Percentiles rank a stretch among this genome's conserved stretches.
phyloP scores from a whole-genome alignment of 2,797 vertebrate genomes.

The Lindbergichthys nudifrons region DNA sequence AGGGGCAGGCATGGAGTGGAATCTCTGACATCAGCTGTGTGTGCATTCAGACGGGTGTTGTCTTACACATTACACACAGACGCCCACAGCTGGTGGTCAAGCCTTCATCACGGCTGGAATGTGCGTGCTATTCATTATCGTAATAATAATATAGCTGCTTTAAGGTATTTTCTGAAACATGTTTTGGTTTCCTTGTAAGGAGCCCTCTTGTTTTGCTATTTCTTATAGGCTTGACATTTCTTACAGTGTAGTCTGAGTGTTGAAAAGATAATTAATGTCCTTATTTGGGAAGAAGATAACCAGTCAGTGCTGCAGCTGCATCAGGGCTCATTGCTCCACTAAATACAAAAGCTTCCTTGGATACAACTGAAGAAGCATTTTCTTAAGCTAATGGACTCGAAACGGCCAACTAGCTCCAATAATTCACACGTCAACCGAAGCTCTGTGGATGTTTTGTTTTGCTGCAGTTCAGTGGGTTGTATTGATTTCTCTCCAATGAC shows the following conservation, averaged over 20 bases:
- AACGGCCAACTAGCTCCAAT: slow-evolving; percentile 15
- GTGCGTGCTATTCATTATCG: slow-evolving; percentile 1
- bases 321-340: slow-evolving; percentile 14
- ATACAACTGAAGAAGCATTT: slow-evolving; percentile 37
- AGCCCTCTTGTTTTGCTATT: neutral
- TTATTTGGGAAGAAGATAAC: slow-evolving; percentile 49
- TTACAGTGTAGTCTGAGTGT: neutral
- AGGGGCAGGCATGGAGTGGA: slow-evolving; percentile 59
- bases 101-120: slow-evolving; percentile 39
- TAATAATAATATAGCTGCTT: slow-evolving; percentile 1
- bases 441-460: slow-evolving; percentile 35
- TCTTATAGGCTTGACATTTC: slow-evolving; percentile 1
- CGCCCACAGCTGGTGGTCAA: slow-evolving; percentile 49
- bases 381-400: slow-evolving; percentile 39
- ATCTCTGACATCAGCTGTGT: slow-evolving; percentile 76
- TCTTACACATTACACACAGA: slow-evolving; percentile 47
- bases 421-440: slow-evolving; percentile 46
- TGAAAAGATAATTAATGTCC: slow-evolving; percentile 29
- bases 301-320: slow-evolving; percentile 17
- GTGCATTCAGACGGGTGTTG: slow-evolving; percentile 57
- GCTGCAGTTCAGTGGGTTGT: slow-evolving; percentile 38
- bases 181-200: slow-evolving; percentile 12
- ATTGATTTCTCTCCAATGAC: slow-evolving; percentile 66
- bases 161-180: neutral
- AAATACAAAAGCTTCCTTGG: slow-evolving; percentile 37